Evolutionary conservation across 2,888 invertebrate genomes (phyloP).

Genomic region (Cheilosia variabilis): DNA sequence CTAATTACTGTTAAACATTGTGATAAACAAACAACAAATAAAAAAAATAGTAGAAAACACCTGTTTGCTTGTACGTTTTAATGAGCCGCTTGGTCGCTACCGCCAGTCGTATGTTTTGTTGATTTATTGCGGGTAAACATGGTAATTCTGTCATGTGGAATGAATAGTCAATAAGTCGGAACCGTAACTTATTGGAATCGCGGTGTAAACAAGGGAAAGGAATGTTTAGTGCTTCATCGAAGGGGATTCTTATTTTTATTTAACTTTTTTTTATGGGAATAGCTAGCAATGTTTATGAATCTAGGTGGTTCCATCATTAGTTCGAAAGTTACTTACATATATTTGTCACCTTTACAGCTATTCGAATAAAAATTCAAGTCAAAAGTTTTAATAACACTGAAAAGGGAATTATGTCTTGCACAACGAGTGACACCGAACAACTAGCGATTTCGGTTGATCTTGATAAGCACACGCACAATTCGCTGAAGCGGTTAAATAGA

Average conservation of each 20-base stretch:
- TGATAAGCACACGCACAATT: no score
- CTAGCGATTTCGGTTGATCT: no score
- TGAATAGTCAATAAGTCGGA: constrained; percentile 65
- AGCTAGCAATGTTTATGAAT: background rate
- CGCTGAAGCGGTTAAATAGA: no score
- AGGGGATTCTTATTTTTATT: background rate
- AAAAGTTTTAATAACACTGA: background rate
- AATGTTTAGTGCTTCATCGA: background rate
- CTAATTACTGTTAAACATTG: constrained; percentile 60
- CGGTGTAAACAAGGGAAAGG: constrained; percentile 26
- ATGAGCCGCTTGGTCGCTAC: constrained; percentile 24
- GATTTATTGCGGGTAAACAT: constrained; percentile 69
- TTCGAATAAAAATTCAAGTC: background rate
- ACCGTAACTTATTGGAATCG: constrained; percentile 51
- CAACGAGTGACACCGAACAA: no score
- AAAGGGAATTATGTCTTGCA: background rate
- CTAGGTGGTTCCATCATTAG: background rate
- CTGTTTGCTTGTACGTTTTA: constrained; percentile 50
- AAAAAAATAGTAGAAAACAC: constrained; percentile 35
- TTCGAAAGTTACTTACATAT: background rate
- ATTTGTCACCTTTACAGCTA: background rate
- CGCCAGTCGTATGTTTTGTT: constrained; percentile 15
- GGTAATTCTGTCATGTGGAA: constrained; percentile 59
- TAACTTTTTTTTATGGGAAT: background rate
- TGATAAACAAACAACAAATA: background rate